Conservation (phyloP, 2,113 vertebrate genomes). For the Brachyhypopomus occidentalis region DNA sequence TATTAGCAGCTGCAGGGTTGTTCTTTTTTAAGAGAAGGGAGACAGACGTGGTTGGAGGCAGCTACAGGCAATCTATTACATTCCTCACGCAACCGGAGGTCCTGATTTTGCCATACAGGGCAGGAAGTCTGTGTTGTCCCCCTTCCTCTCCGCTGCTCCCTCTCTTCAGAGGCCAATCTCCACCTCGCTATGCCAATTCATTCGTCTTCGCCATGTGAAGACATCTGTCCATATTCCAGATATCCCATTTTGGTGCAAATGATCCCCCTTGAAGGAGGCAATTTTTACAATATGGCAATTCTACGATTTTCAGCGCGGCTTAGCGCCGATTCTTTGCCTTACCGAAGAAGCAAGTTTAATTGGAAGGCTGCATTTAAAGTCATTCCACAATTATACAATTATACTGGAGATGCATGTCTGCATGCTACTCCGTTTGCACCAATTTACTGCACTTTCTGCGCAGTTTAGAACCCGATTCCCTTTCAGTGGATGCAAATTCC, state of each 20-base stretch:
- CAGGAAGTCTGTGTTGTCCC: slow-evolving; percentile 72
- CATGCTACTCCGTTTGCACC: slow-evolving; percentile 78
- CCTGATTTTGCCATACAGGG: slow-evolving; percentile 65
- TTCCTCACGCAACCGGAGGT: not conserved
- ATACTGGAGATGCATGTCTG: slow-evolving; percentile 81
- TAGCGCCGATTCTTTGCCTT: slow-evolving; percentile 78
- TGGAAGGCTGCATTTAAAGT: slow-evolving; percentile 79
- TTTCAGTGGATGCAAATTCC: slow-evolving; percentile 83
- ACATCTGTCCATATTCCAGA: slow-evolving; percentile 83
- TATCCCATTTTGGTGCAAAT: slow-evolving; percentile 81
- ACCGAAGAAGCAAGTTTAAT: slow-evolving; percentile 84
- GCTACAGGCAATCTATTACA: not conserved
- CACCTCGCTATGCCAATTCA: slow-evolving; percentile 72
- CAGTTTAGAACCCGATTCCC: slow-evolving; percentile 76
- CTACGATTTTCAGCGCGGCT: slow-evolving; percentile 72
- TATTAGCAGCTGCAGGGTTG: not conserved
- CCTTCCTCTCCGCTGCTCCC: slow-evolving; percentile 60
- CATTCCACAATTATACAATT: slow-evolving; percentile 84
- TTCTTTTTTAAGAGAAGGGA: not conserved
- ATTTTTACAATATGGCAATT: slow-evolving; percentile 75
- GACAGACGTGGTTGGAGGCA: slow-evolving; percentile 7
- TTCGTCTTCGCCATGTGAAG: slow-evolving; percentile 77
- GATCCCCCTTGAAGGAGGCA: slow-evolving; percentile 72
- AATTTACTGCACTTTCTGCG: slow-evolving; percentile 82
- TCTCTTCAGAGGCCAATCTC: slow-evolving; percentile 55